phyloP scores from a whole-genome alignment of 2,113 vertebrate species.

The Nothobranchius furzeri region DNA sequence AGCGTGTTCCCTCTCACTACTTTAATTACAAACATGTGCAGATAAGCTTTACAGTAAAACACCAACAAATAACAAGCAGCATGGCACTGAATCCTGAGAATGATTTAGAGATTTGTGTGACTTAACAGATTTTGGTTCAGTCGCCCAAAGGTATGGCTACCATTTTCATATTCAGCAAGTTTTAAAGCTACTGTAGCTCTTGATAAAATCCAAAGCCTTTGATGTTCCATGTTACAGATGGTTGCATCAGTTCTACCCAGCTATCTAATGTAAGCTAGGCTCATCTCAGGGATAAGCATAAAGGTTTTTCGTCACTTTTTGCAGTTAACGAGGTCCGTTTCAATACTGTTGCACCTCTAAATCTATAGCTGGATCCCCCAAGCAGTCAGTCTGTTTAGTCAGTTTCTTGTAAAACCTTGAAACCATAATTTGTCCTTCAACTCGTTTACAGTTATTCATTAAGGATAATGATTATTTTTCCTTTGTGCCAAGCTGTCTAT shows the following conservation, averaged over 20 bases:
- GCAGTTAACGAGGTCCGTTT: conserved; percentile 40
- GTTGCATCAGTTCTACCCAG: conserved; percentile 66
- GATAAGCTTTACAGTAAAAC: neutral
- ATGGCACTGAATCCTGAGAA: neutral
- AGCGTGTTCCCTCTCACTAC: neutral
- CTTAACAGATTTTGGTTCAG: conserved; percentile 11
- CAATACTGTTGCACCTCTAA: conserved; percentile 23
- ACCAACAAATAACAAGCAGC: neutral
- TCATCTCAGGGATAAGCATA: conserved; percentile 32
- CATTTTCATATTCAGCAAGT: conserved; percentile 44
- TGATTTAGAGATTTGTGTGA: neutral
- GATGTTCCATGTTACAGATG: conserved; percentile 59
- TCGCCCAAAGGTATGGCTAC: conserved; percentile 30
- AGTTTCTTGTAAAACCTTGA: conserved; percentile 45
- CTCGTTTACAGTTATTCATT: conserved; percentile 53
- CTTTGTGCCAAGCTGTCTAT: conserved; percentile 29
- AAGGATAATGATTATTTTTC: conserved; percentile 43
- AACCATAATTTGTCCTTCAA: conserved; percentile 40
- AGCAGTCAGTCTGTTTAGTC: conserved; percentile 43
- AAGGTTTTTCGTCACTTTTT: conserved; percentile 39
- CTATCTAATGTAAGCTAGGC: conserved; percentile 24
- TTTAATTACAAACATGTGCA: neutral
- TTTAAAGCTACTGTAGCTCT: conserved; percentile 20
- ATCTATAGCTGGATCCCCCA: conserved; percentile 10
- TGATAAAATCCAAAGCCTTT: conserved; percentile 46